Base-by-base conservation (phyloP, 2,888 invertebrate genomes). In the Drosophila macrothrix region DNA sequence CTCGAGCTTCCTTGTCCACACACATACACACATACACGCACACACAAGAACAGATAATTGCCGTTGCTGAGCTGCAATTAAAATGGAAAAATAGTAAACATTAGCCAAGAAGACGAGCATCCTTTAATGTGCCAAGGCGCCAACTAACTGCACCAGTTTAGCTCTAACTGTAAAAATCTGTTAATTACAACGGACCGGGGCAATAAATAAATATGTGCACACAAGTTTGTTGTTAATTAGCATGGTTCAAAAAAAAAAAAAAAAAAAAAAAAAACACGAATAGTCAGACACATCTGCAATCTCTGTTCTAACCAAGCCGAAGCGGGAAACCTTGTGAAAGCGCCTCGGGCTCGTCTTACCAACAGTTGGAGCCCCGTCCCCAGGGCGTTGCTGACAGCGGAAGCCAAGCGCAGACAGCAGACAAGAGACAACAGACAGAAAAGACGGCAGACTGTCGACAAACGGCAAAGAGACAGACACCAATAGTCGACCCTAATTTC, bases 21-120 rank as follows among this genome's bases (percentile, higher is more conserved):
- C 50, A 55, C n/a, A 46, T 12, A n/a, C 31, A 63, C 59, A 19
- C 6, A 9, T 31, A 31, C 31, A 43, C 35, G 29, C 39, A 50
- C n/a, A 19, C 60, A 55, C 29, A 41, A 22, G 22, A 31, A 64
- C 33, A 37, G 66, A 56, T 63, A 76, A 83, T 76, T 83, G 83
- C 81, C 80, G 81, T 73, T 76, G 76, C 69, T 73, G 80, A 73
- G 70, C 81, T 81, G 81, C 68, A 81, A 82, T 82, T 83, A 82
- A 82, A 78, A 78, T 70, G 73, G 82, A 78, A 82, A 82, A 81
- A 82, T 83, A 71, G 78, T 83, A 81, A 74, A 60, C 82, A 82
- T 82, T 82, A 82, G 75, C 62, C 49, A 43, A 73, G 67, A 67
- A 72, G 61, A 64, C 43, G 61, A 62, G 69, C 78, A 82, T 82